Base-by-base conservation (phyloP, 2,113 vertebrate genomes). In the Danionella cerebrum region DNA sequence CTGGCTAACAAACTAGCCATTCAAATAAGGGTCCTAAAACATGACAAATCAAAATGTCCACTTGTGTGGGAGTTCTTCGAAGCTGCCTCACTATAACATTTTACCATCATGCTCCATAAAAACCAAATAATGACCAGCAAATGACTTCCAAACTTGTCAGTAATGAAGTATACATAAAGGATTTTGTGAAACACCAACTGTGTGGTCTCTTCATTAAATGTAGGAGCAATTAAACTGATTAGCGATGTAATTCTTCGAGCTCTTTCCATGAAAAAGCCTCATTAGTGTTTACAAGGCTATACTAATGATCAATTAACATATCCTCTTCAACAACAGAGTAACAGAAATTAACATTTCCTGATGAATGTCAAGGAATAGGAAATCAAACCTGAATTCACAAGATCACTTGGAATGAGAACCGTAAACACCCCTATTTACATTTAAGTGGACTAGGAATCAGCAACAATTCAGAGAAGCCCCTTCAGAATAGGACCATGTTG, bases 231-330 rank as follows among this genome's bases (percentile, higher is more conserved):
- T 64, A 64, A 48, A 35, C 35, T 48, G n/a, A 22, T 36, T 16
- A n/a, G 22, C 44, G 48, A 13, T 64, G 25, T 24, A 27, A 48
- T 21, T 2, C 18, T 35, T 18, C 18, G 7, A 64, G 4, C 44
- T 14, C 6, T 48, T 16, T 24, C 13, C 44, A 64, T 48, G 42
- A 22, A 62, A 64, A 36, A 35, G 24, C 13, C 29, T 24, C 13
- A 0, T 64, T 29, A 64, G 60, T 47, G 27, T 11, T 35, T 14
- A 64, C 44, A 50, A 35, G 44, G 14, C 27, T 8, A n/a, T n/a
- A 48, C 42, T 64, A 64, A 64, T 50, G 29, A 64, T 36, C 60
- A 64, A 64, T 64, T 48, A 64, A 31, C 18, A 36, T 29, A 36
- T 19, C 42, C 60, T 45, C 58, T 50, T 24, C 13, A 50, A 63